These are phyloP conservation scores for Cephalopachus bancanus DNA, from an alignment of 2,797 vertebrate genomes.

Conservation along the genomic window DNA sequence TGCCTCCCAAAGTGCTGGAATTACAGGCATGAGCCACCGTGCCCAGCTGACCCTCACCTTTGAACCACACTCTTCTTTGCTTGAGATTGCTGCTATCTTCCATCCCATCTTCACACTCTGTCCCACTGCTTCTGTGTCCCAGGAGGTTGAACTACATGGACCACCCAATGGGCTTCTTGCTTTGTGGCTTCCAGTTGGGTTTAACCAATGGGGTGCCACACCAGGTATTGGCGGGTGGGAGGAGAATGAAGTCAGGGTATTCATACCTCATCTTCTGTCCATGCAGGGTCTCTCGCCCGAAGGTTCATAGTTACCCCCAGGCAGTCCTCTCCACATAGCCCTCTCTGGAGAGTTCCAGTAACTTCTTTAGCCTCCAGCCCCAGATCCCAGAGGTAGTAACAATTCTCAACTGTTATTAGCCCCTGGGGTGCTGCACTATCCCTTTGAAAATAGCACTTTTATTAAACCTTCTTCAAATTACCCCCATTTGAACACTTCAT, in stretches of 20 bases:
- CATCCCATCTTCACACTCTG: background rate
- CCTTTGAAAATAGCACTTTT: slow-evolving; percentile 1
- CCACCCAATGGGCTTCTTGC: background rate
- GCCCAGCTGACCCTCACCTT: background rate
- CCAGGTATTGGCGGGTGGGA: background rate
- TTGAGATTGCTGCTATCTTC: background rate
- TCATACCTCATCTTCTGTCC: background rate
- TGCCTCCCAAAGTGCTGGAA: too few relatives aligned
- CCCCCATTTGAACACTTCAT: background rate
- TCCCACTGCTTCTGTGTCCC: background rate
- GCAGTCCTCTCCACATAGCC: background rate
- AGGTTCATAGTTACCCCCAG: background rate
- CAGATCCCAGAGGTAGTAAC: background rate
- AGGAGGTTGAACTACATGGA: background rate
- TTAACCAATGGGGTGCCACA: background rate
- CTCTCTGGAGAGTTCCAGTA: background rate
- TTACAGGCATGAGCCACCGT: too few relatives aligned
- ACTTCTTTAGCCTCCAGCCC: background rate
- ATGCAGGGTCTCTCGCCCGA: background rate
- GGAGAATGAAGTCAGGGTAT: background rate
- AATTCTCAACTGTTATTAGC: background rate
- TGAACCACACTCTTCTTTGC: background rate
- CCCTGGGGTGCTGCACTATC: background rate
- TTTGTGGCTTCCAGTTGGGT: background rate
- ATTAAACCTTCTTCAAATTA: background rate